Evolutionary conservation across 2,888 invertebrate species (phyloP).

Genomic region (Heliconius erato): DNA sequence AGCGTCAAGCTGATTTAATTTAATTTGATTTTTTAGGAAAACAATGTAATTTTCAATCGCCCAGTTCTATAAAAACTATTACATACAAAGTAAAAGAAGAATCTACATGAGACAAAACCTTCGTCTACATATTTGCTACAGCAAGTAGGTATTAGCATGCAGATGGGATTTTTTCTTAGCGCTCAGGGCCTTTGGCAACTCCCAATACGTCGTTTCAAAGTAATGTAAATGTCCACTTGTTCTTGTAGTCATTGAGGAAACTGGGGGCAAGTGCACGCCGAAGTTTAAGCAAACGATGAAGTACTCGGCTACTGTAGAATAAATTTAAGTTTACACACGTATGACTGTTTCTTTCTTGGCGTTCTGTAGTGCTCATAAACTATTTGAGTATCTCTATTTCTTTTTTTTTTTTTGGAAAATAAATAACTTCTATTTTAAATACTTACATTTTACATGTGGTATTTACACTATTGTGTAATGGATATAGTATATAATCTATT

Average conservation of each 20-base stretch:
- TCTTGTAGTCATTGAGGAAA: conserved; percentile 25
- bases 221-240: conserved; percentile 29
- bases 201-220: conserved; percentile 35
- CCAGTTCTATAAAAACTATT: neutral
- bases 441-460: neutral
- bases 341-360: neutral
- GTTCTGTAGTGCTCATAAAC: neutral
- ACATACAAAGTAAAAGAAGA: neutral
- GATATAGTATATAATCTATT: too few species aligned
- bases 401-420: neutral
- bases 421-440: neutral
- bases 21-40: too few species aligned
- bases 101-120: conserved; percentile 13
- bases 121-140: conserved; percentile 9
- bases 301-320: conserved; percentile 24
- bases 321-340: conserved; percentile 14
- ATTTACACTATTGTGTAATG: too few species aligned
- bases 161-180: conserved; percentile 28
- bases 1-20: too few species aligned
- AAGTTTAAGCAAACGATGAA: conserved; percentile 27
- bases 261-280: conserved; percentile 5
- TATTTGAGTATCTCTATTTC: neutral
- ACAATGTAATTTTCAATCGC: neutral
- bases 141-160: conserved; percentile 21
- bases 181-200: conserved; percentile 22